phyloP scores from a whole-genome alignment of 92 coral and sea anemone genomes.

The Porites evermanni region DNA sequence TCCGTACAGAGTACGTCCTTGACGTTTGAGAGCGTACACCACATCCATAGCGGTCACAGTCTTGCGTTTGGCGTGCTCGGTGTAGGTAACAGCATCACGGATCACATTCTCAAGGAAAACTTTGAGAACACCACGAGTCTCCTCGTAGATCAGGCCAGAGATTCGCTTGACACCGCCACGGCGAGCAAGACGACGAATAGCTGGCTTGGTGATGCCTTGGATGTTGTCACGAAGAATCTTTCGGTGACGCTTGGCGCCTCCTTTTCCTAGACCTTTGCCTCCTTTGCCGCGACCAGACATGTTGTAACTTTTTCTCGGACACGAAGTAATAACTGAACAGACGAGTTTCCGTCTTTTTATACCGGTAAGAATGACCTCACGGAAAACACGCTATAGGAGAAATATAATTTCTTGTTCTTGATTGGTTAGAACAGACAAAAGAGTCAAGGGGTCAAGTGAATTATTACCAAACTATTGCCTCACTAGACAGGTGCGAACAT shows the following conservation, averaged over 20 bases:
- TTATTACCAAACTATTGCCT: background rate
- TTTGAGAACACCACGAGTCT: constrained; percentile 95
- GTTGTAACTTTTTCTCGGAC: background rate
- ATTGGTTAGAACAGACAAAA: no score
- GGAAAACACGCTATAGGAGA: background rate
- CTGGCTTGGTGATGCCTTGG: constrained; percentile 90
- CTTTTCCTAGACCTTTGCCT: constrained; percentile 96
- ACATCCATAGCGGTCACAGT: constrained; percentile 97
- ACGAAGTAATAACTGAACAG: no score
- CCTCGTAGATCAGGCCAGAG: constrained; percentile 83
- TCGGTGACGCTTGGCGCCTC: constrained; percentile 97
- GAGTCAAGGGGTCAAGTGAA: background rate
- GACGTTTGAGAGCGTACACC: constrained; percentile 91
- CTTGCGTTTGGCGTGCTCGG: constrained; percentile 97
- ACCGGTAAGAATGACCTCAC: constrained; percentile 16
- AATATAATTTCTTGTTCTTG: background rate
- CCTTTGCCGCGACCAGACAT: constrained; percentile 89
- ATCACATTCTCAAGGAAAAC: constrained; percentile 95
- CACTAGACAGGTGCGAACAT: background rate
- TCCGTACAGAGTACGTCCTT: constrained; percentile 95
- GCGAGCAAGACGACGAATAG: constrained; percentile 95
- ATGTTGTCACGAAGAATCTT: constrained; percentile 69
- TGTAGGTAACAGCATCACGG: constrained; percentile 97
- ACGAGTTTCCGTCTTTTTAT: background rate
- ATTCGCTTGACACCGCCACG: constrained; percentile 96